phyloP scores from a whole-genome alignment of 2,888 invertebrate species.

The Drosophila sordidapex region DNA sequence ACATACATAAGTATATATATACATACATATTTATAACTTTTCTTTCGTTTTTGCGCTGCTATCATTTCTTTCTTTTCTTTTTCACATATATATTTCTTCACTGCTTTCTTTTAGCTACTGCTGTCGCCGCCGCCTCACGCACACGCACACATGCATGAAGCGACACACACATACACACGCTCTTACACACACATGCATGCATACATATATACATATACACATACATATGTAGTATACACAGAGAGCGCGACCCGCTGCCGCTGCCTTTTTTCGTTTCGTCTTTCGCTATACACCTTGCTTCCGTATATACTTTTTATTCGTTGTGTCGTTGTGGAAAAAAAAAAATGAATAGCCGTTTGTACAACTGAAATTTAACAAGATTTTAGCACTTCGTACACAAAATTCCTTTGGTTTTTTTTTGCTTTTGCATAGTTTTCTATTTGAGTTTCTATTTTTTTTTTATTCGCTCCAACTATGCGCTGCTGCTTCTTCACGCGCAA shows the following conservation, averaged over 20 bases:
- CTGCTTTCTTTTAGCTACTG: constrained; percentile 72
- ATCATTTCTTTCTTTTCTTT: constrained; percentile 66
- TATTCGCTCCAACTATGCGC: constrained; percentile 56
- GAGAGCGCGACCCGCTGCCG: constrained; percentile 60
- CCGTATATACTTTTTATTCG: constrained; percentile 72
- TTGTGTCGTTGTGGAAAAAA: constrained; percentile 37
- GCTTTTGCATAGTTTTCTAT: constrained; percentile 29
- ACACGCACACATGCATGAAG: constrained; percentile 54
- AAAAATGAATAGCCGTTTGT: constrained; percentile 51
- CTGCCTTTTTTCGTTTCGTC: constrained; percentile 65
- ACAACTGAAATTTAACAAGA: constrained; percentile 40
- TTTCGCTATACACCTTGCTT: constrained; percentile 74
- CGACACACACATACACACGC: constrained; percentile 17
- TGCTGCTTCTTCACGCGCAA: constrained; percentile 60
- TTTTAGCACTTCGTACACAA: constrained; percentile 41
- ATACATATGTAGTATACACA: constrained; percentile 19
- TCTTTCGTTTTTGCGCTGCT: constrained; percentile 60
- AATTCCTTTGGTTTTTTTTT: constrained; percentile 22
- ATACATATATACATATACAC: constrained; percentile 20
- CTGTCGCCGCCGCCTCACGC: constrained; percentile 61
- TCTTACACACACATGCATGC: constrained; percentile 30
- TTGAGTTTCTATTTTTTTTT: constrained; percentile 44
- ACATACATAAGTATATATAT: constrained; percentile 15
- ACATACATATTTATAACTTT: constrained; percentile 45
- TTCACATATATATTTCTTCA: constrained; percentile 61